Conservation (phyloP, 2,888 invertebrate species). For the Spodoptera littoralis region DNA sequence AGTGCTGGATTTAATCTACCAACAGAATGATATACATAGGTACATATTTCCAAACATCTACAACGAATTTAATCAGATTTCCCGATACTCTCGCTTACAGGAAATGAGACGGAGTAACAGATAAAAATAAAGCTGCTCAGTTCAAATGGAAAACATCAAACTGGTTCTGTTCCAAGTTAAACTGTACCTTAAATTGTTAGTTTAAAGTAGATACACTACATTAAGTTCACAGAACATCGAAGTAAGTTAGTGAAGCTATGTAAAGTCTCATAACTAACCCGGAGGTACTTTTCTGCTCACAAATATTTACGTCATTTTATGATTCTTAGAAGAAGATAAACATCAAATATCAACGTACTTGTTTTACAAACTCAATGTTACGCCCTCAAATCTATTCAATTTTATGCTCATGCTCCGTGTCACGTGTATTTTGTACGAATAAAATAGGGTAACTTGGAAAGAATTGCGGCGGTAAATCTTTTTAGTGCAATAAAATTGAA, state of each 20-base stretch:
- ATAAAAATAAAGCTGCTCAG: slow-evolving; percentile 45
- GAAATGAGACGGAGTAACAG: slow-evolving; percentile 54
- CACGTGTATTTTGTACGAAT: slow-evolving; percentile 34
- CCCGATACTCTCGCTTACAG: slow-evolving; percentile 36
- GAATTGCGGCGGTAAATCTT: slow-evolving; percentile 63
- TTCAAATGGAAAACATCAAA: slow-evolving; percentile 43
- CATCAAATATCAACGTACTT: slow-evolving; percentile 31
- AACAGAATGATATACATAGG: slow-evolving; percentile 26
- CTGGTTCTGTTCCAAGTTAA: slow-evolving; percentile 14
- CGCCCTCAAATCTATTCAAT: slow-evolving; percentile 47
- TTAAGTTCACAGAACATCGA: slow-evolving; percentile 10
- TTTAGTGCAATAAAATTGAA: slow-evolving; percentile 71
- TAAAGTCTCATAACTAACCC: neutral
- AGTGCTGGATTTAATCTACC: slow-evolving; percentile 15
- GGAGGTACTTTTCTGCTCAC: slow-evolving; percentile 18
- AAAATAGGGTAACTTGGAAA: slow-evolving; percentile 47
- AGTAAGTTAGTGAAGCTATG: slow-evolving; percentile 1
- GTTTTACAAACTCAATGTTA: slow-evolving; percentile 40
- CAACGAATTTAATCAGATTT: slow-evolving; percentile 50
- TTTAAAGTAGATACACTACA: slow-evolving; percentile 16
- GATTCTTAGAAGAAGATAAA: slow-evolving; percentile 24
- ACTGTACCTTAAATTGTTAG: slow-evolving; percentile 5
- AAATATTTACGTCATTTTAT: slow-evolving; percentile 35
- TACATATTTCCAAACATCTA: slow-evolving; percentile 45
- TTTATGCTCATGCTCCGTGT: slow-evolving; percentile 31